phyloP scores from a whole-genome alignment of 2,797 vertebrate species.

The Glossophaga mutica region DNA sequence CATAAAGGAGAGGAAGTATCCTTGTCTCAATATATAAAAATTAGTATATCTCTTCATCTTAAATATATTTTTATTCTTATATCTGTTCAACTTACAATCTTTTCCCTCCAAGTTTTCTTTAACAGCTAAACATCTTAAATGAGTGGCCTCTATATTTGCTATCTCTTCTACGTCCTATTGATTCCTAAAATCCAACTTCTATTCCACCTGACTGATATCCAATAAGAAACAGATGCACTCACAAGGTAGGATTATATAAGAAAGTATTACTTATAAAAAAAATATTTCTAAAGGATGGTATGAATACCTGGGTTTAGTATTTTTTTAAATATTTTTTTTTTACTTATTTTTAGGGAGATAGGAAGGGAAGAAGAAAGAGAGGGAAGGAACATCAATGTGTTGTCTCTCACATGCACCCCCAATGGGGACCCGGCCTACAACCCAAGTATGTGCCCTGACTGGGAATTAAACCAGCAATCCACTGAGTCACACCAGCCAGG shows the following conservation, averaged over 20 bases:
- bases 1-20: neutral
- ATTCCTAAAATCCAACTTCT: neutral
- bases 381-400: no score
- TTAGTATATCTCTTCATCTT: neutral
- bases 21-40: neutral
- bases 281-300: neutral
- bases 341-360: no score
- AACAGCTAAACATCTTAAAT: neutral
- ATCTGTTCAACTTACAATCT: neutral
- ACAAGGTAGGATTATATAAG: neutral
- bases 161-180: neutral
- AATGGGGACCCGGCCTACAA: no score
- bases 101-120: neutral
- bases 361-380: no score
- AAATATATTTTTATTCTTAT: neutral
- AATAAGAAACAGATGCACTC: neutral
- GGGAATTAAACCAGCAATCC: no score
- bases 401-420: no score
- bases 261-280: neutral
- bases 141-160: neutral
- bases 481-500: no score
- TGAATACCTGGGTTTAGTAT: neutral
- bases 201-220: neutral
- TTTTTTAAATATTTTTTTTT: no score
- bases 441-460: no score